These are phyloP conservation scores for Drosophila demipolita DNA, from an alignment of 2,888 invertebrate genomes.

Conservation along the genomic window DNA sequence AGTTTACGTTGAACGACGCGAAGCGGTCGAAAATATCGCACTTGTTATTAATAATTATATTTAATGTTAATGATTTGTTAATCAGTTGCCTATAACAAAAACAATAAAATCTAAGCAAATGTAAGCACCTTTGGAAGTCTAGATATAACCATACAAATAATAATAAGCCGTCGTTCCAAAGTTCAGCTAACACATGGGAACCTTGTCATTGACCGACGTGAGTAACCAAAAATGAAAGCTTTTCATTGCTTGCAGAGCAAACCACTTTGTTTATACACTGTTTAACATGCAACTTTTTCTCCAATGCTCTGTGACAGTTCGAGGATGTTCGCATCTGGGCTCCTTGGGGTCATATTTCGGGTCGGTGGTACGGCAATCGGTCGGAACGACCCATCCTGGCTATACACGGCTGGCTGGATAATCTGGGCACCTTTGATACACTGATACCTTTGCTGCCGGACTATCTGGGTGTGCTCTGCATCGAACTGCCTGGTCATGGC, in stretches of 20 bases:
- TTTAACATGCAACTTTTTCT: conserved; percentile 12
- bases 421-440: conserved; percentile 90
- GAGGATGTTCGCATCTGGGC: conserved; percentile 88
- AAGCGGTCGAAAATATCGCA: neutral
- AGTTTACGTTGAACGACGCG: neutral
- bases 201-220: conserved; percentile 53
- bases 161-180: conserved; percentile 21
- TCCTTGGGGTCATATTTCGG: conserved; percentile 89
- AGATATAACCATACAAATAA: neutral
- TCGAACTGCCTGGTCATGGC: conserved; percentile 90
- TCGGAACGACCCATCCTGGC: conserved; percentile 88
- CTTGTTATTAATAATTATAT: neutral
- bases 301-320: conserved; percentile 64
- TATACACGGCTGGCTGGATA: conserved; percentile 92
- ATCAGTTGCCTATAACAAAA: conserved; percentile 1
- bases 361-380: conserved; percentile 89
- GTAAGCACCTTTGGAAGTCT: conserved; percentile 31
- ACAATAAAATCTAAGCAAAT: neutral
- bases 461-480: conserved; percentile 86
- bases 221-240: conserved; percentile 31
- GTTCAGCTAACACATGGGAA: conserved; percentile 45
- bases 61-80: neutral
- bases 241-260: neutral
- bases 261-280: conserved; percentile 45
- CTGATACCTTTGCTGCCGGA: conserved; percentile 87